These are phyloP conservation scores for Pterocles burchelli DNA, from an alignment of 2,113 vertebrate species.

Conservation along the genomic window DNA sequence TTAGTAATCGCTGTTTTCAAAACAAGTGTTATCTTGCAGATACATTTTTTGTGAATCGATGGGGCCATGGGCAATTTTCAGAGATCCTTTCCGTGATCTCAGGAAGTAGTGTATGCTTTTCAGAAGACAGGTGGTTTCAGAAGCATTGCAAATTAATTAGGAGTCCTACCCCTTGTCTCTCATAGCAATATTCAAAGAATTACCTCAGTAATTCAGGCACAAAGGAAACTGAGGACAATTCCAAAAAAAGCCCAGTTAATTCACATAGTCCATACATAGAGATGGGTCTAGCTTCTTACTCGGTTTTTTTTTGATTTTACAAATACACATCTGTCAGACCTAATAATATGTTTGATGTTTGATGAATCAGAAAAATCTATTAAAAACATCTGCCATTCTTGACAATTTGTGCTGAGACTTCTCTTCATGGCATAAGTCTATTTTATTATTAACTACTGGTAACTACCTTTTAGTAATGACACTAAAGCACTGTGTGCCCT, in stretches of 20 bases:
- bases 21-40: background rate
- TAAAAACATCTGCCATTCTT: background rate
- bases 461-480: background rate
- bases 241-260: background rate
- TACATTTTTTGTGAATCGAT: background rate
- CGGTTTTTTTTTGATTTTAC: background rate
- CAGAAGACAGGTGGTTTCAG: background rate
- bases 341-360: background rate
- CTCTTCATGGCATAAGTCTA: background rate
- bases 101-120: background rate
- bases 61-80: background rate
- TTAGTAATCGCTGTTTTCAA: background rate
- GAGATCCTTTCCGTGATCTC: background rate
- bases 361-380: background rate
- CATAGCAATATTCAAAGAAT: background rate
- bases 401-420: background rate
- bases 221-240: background rate
- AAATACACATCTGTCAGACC: background rate
- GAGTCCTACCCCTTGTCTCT: background rate
- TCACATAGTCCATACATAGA: background rate
- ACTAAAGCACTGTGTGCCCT: background rate
- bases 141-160: background rate
- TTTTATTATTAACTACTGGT: background rate
- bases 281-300: background rate
- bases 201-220: background rate